Percentiles rank a stretch among this genome's conserved stretches.
Evolutionary conservation across 2,113 vertebrate genomes (phyloP).

Genomic region (Notothenia rossii): DNA sequence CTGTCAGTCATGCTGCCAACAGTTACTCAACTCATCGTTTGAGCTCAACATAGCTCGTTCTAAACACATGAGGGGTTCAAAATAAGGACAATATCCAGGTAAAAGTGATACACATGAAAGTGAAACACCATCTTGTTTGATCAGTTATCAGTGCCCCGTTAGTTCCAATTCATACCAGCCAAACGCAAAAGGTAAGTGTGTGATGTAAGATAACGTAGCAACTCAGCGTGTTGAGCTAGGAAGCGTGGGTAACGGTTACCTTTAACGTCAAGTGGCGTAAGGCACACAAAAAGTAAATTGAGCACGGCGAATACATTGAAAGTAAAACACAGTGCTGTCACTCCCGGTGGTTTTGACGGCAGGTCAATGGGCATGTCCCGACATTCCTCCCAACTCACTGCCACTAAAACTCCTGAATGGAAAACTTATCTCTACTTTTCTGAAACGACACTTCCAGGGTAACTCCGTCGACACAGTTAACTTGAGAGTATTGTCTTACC

Average conservation of each 20-base stretch:
- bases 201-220: neutral
- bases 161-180: neutral
- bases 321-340: slow-evolving; percentile 36
- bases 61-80: no score
- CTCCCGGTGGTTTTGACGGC: neutral
- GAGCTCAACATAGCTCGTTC: no score
- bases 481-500: slow-evolving; percentile 61
- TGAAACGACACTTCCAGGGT: neutral
- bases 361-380: slow-evolving; percentile 73
- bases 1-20: no score
- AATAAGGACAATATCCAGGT: no score
- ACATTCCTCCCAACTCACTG: slow-evolving; percentile 69
- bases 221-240: neutral
- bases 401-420: slow-evolving; percentile 25
- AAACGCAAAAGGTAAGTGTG: neutral
- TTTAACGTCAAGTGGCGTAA: neutral
- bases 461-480: neutral
- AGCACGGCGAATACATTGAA: neutral
- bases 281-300: neutral
- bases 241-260: neutral
- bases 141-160: neutral
- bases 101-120: neutral
- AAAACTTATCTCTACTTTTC: slow-evolving; percentile 20
- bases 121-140: neutral
- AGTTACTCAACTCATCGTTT: no score